A percentile compares a stretch with the other conserved stretches of the same genome.
These are phyloP conservation scores for Tretioscincus oriximinensis DNA, from an alignment of 2,113 vertebrate species.

Conservation along the genomic window DNA sequence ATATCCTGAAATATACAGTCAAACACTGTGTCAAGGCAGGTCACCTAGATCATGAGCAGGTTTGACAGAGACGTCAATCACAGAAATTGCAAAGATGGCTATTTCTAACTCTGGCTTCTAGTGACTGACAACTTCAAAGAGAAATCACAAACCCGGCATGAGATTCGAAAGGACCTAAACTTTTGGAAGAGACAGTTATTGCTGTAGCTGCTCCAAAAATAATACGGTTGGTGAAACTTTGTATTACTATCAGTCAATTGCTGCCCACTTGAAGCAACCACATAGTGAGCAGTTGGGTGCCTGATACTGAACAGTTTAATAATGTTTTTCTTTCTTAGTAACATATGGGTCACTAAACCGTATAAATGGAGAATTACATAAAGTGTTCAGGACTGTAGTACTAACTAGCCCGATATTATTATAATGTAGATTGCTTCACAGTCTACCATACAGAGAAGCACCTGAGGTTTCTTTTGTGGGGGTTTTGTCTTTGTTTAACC, in stretches of 20 bases:
- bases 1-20: slow-evolving; percentile 44
- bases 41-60: slow-evolving; percentile 45
- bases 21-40: slow-evolving; percentile 19
- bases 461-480: neutral
- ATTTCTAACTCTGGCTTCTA: slow-evolving; percentile 26
- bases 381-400: neutral
- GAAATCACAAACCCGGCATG: neutral
- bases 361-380: neutral
- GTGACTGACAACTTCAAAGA: neutral
- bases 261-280: neutral
- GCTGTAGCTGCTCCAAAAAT: neutral
- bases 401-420: neutral
- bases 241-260: neutral
- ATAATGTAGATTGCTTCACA: neutral
- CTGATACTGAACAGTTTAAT: neutral
- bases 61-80: slow-evolving; percentile 42
- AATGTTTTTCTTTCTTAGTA: neutral
- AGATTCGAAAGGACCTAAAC: neutral
- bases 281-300: too few species aligned
- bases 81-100: slow-evolving; percentile 44
- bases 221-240: slow-evolving; percentile 1
- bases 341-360: neutral
- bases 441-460: neutral
- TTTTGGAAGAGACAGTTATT: neutral
- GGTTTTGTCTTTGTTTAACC: too few species aligned